Base-by-base conservation (phyloP, 2,113 vertebrate genomes). In the Propithecus coquereli region DNA sequence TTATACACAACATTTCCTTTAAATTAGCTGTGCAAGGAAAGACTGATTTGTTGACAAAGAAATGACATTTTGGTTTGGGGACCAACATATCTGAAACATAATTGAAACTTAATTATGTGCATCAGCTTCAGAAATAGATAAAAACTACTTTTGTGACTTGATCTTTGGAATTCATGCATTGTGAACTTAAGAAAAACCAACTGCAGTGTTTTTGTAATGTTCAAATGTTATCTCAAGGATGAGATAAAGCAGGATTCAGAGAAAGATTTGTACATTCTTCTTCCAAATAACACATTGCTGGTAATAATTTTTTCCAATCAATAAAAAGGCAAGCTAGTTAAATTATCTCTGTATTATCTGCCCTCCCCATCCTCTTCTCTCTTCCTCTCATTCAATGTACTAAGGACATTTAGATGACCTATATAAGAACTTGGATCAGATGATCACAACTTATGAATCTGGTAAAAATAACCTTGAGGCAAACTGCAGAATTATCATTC, bases 21-120 rank as follows among this genome's bases (percentile, higher is more conserved):
- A 96, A 97, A 94, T 94, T 94, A 97, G 94, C 87, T 94, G 76
- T 94, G 91, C 83, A 94, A 80, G 63, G 95, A 87, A 90, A 91
- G 83, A 93, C 68, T 79, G 91, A 97, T 95, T 92, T 97, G 94
- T 95, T 98, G 97, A 98, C 96, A 96, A 96, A 84, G 94, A 95
- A 80, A 95, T 1, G 80, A 87, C 89, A 93, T 65, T 93, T 93
- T 84, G 71, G 59, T 94, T 93, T 81, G 70, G 63, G 76, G 83
- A 91, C 87, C 70, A 89, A 93, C 43, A 63, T 91, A 91, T 83
- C 86, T 97, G 86, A 97, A 93, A 91, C 40, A 91, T 96, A 96
- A 96, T 71, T 96, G 84, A 97, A 96, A 93, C 70, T 96, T 97
- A 96, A 97, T 97, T 96, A 94, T 73, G 92, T 92, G 73, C 32